Evolutionary conservation across 2,113 vertebrate species (phyloP).

Genomic region (Bufo bufo): DNA sequence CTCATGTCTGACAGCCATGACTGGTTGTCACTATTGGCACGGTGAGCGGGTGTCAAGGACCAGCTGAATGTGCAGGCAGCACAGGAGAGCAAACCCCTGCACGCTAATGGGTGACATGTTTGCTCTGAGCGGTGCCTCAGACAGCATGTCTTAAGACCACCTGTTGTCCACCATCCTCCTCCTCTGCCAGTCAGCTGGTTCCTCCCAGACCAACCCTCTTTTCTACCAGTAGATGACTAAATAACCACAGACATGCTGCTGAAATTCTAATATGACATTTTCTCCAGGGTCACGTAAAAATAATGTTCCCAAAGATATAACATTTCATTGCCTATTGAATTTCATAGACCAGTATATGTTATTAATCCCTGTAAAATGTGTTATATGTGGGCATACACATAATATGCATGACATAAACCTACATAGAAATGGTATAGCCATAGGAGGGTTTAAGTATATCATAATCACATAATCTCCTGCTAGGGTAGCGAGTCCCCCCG

Average conservation of each 20-base stretch:
- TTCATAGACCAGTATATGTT: neutral
- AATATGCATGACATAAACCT: neutral
- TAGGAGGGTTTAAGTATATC: too few species aligned
- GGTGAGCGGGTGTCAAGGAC: slow-evolving; percentile 43
- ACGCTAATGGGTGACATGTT: slow-evolving; percentile 53
- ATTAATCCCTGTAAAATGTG: neutral
- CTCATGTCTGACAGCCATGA: slow-evolving; percentile 69
- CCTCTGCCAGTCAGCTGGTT: slow-evolving; percentile 53
- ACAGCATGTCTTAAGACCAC: slow-evolving; percentile 69
- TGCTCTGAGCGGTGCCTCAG: slow-evolving; percentile 65
- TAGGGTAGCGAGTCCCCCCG: neutral
- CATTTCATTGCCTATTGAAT: neutral
- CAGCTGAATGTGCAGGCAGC: slow-evolving; percentile 30
- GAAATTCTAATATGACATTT: slow-evolving; percentile 62
- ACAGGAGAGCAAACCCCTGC: slow-evolving; percentile 42
- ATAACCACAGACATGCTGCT: slow-evolving; percentile 63
- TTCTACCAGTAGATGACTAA: slow-evolving; percentile 66
- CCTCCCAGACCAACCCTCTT: slow-evolving; percentile 67
- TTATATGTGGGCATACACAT: neutral
- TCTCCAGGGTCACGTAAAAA: slow-evolving; percentile 51
- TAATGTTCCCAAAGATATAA: slow-evolving; percentile 6
- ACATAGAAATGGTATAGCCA: neutral
- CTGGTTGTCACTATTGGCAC: slow-evolving; percentile 49
- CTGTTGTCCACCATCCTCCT: slow-evolving; percentile 74
- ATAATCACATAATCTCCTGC: neutral